Conservation (phyloP, 2,888 invertebrate genomes). For the Rotaria sp. region DNA sequence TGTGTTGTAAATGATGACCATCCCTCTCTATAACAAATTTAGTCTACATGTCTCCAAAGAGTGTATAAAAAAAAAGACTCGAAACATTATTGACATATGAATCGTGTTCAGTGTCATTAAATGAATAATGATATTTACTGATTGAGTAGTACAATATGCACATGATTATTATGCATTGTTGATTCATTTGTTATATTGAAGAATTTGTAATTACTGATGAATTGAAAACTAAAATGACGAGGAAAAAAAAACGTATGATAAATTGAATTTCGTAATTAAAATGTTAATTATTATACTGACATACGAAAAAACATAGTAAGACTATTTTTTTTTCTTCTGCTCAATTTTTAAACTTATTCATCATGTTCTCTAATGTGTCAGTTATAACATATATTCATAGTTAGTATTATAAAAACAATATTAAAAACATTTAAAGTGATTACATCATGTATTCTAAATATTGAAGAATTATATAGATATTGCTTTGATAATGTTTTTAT, state of each 20-base stretch:
- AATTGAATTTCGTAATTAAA: not conserved
- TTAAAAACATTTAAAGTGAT: not conserved
- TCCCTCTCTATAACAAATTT: not conserved
- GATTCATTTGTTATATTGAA: not conserved
- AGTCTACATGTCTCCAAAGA: not conserved
- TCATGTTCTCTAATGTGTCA: too few species aligned
- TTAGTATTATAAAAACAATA: not conserved
- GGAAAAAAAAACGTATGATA: not conserved
- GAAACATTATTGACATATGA: not conserved
- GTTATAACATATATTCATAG: not conserved
- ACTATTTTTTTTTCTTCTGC: too few species aligned
- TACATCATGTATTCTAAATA: not conserved
- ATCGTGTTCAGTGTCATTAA: not conserved
- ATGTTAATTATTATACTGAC: not conserved
- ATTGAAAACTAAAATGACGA: not conserved
- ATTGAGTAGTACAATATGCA: not conserved
- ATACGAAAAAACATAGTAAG: not conserved
- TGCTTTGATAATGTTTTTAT: not conserved
- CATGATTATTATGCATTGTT: not conserved
- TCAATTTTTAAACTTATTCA: too few species aligned
- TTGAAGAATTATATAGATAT: not conserved
- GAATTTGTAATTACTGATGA: not conserved
- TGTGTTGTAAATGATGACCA: conserved; percentile 1
- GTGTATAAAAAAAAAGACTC: not conserved
- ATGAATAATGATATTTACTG: conserved; percentile 13